Percentiles rank a stretch among this genome's conserved stretches.
Conservation (phyloP, 2,888 invertebrate genomes). For the Hemithea aestivaria region DNA sequence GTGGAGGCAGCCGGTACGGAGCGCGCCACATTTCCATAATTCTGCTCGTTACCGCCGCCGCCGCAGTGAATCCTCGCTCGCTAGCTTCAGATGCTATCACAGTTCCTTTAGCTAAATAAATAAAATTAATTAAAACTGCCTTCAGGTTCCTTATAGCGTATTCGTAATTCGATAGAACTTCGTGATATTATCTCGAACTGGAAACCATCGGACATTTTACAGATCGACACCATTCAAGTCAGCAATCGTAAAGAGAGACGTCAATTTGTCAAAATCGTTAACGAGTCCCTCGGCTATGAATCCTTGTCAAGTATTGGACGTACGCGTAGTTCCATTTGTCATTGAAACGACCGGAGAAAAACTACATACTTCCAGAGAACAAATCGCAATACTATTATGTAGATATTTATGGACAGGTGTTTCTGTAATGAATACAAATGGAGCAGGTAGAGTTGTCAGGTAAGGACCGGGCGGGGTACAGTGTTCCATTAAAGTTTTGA, state of each 20-base stretch:
- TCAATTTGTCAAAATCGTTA: slow-evolving; percentile 20
- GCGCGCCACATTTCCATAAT: slow-evolving; percentile 61
- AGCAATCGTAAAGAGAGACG: slow-evolving; percentile 17
- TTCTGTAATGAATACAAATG: slow-evolving; percentile 19
- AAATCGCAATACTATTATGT: slow-evolving; percentile 21
- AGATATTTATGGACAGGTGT: slow-evolving; percentile 23
- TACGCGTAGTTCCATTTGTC: slow-evolving; percentile 17
- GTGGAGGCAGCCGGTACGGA: slow-evolving; percentile 30
- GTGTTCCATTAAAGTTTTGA: slow-evolving; percentile 10
- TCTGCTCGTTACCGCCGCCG: slow-evolving; percentile 54
- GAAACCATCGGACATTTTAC: slow-evolving; percentile 12
- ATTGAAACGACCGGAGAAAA: slow-evolving; percentile 20
- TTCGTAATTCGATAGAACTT: slow-evolving; percentile 1
- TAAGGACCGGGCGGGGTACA: slow-evolving; percentile 3
- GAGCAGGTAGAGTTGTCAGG: slow-evolving; percentile 16
- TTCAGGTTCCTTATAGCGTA: background rate
- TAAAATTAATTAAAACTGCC: slow-evolving; percentile 45
- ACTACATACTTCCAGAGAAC: slow-evolving; percentile 16
- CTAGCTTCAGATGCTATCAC: slow-evolving; percentile 45
- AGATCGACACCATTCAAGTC: slow-evolving; percentile 11
- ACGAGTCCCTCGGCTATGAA: slow-evolving; percentile 16
- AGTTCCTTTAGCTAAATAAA: slow-evolving; percentile 41
- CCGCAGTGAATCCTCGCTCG: slow-evolving; percentile 23
- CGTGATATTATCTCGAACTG: background rate
- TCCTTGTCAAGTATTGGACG: slow-evolving; percentile 18